phyloP scores from a whole-genome alignment of 30 jellyfish, hydroid and myxozoan genomes.

The Pelagia noctiluca region DNA sequence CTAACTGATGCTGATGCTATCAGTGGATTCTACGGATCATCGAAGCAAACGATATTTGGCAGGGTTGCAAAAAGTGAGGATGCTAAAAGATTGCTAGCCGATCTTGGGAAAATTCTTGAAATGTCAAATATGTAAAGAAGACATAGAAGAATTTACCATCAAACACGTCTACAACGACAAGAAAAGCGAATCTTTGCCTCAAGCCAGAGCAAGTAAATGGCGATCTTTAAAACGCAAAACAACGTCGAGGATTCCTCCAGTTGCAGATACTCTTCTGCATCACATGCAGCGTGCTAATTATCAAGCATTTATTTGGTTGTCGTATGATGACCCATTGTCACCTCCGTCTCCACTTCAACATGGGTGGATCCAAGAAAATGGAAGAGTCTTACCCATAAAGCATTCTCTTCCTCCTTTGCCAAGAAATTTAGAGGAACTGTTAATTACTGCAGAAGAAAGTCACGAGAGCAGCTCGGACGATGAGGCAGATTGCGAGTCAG shows the following conservation, averaged over 20 bases:
- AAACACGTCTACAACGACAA: not conserved
- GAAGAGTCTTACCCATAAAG: too few species aligned
- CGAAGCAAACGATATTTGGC: not conserved
- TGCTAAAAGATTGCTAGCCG: not conserved
- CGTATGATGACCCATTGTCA: not conserved
- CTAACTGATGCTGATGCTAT: not conserved
- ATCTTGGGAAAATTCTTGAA: too few species aligned
- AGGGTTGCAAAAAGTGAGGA: not conserved
- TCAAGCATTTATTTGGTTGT: not conserved
- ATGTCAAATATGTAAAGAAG: not conserved
- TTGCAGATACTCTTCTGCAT: too few species aligned
- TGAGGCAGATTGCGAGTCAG: conserved; percentile 2
- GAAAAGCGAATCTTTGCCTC: not conserved
- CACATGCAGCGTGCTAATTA: not conserved
- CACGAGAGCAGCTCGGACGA: not conserved
- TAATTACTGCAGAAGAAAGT: not conserved
- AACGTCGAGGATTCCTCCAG: not conserved
- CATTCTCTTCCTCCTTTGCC: not conserved
- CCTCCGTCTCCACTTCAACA: conserved; percentile 7
- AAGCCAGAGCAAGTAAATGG: conserved; percentile 3
- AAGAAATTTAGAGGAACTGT: not conserved
- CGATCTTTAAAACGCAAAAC: not conserved
- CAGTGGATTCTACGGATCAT: not conserved
- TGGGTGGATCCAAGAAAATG: conserved; percentile 14
- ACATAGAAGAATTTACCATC: not conserved